Conservation (phyloP, 2,797 vertebrate species). For the Cygnus olor region DNA sequence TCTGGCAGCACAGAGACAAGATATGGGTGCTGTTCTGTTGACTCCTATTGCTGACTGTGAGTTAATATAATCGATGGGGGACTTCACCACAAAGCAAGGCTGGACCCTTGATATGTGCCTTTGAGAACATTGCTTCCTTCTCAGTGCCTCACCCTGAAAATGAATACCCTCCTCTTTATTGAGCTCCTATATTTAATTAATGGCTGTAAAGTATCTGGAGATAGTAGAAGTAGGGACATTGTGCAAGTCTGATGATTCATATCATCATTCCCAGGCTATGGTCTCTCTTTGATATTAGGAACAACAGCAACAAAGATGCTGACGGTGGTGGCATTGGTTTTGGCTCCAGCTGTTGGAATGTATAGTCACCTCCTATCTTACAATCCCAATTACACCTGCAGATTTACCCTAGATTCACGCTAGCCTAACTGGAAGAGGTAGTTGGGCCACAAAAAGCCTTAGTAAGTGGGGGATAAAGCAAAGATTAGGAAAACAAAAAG, state of each 20-base stretch:
- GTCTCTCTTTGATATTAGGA: conserved; percentile 45
- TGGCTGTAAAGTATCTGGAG: conserved; percentile 34
- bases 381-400: conserved; percentile 31
- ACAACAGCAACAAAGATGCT: conserved; percentile 19
- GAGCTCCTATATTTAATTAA: conserved; percentile 51
- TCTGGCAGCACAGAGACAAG: background rate
- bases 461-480: background rate
- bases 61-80: background rate
- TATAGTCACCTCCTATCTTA: conserved; percentile 13
- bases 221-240: conserved; percentile 25
- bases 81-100: background rate
- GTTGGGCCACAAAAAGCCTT: background rate
- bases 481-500: background rate
- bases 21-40: background rate
- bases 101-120: background rate
- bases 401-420: conserved; percentile 33
- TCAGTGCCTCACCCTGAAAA: conserved; percentile 41
- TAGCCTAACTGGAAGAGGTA: conserved; percentile 31
- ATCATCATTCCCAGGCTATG: conserved; percentile 49
- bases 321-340: conserved; percentile 24
- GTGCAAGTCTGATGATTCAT: conserved; percentile 46
- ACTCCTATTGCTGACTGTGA: background rate
- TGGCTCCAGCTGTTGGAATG: conserved; percentile 4
- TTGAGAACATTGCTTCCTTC: background rate
- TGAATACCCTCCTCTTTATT: conserved; percentile 3